phyloP scores from a whole-genome alignment of 1,140 invertebrate genomes.

The Oryctes rhinoceros region DNA sequence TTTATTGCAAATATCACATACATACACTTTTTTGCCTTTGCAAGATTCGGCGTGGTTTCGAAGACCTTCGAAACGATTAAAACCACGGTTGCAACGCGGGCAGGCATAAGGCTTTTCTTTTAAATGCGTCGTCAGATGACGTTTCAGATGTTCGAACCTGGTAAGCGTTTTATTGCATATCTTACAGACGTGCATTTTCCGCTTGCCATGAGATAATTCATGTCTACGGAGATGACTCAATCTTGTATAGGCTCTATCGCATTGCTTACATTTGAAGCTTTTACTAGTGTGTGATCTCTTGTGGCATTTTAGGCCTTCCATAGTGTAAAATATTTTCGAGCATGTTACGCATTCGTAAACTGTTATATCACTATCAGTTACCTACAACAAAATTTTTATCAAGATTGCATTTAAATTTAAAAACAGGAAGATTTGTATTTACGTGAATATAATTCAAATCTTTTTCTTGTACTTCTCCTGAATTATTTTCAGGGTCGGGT shows the following conservation, averaged over 20 bases:
- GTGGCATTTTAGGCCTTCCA: constrained; percentile 56
- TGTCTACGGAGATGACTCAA: constrained; percentile 56
- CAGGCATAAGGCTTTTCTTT: constrained; percentile 64
- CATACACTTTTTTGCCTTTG: constrained; percentile 59
- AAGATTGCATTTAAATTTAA: not conserved
- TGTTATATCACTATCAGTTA: constrained; percentile 44
- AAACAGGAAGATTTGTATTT: not conserved
- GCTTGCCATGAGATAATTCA: constrained; percentile 54
- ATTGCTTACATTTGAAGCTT: constrained; percentile 57
- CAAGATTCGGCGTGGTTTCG: constrained; percentile 60
- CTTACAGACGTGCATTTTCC: constrained; percentile 57
- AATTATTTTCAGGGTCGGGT: not conserved
- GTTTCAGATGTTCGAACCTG: constrained; percentile 57
- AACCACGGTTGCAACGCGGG: constrained; percentile 64
- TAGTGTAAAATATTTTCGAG: constrained; percentile 56
- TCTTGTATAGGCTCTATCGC: constrained; percentile 57
- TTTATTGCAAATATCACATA: constrained; percentile 64
- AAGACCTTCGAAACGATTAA: constrained; percentile 63
- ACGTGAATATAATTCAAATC: not conserved
- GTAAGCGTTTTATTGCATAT: constrained; percentile 59
- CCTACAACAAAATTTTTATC: constrained; percentile 39
- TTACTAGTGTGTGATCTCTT: constrained; percentile 55
- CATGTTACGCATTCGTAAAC: constrained; percentile 54
- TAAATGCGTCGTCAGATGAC: constrained; percentile 57
- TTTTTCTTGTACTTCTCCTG: not conserved